Conservation (phyloP, 2,888 invertebrate species). For the Plusia festucae region DNA sequence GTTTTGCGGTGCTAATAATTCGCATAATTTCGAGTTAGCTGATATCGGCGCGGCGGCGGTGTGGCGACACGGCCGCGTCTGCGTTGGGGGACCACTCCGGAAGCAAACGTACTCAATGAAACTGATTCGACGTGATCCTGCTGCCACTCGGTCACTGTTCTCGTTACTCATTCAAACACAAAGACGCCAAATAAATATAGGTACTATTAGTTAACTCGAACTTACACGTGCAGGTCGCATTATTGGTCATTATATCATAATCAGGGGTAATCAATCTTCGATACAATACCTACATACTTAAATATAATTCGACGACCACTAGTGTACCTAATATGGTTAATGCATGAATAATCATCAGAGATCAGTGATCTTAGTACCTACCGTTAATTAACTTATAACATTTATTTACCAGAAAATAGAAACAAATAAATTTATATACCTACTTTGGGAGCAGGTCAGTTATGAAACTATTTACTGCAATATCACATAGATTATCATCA, state of each 20-base stretch:
- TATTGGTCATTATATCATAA: constrained; percentile 4
- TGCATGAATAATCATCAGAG: constrained; percentile 1
- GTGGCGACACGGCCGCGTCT: constrained; percentile 67
- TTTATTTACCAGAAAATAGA: background rate
- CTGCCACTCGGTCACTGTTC: constrained; percentile 86
- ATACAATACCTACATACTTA: background rate
- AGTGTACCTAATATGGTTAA: background rate
- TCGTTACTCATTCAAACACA: constrained; percentile 72
- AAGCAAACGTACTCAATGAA: constrained; percentile 83
- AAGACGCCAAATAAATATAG: background rate
- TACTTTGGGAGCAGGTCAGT: too few relatives aligned
- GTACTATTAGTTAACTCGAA: background rate
- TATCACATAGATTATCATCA: too few relatives aligned
- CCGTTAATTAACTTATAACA: background rate
- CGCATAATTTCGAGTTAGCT: constrained; percentile 51
- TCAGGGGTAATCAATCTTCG: constrained; percentile 1
- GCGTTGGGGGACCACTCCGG: constrained; percentile 84
- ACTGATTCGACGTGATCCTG: constrained; percentile 81
- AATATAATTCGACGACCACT: background rate
- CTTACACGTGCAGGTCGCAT: background rate
- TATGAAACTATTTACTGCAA: too few relatives aligned
- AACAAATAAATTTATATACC: too few relatives aligned
- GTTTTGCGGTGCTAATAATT: constrained; percentile 58
- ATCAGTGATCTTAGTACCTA: background rate
- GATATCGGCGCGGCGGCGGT: constrained; percentile 48